phyloP scores from a whole-genome alignment of 2,888 invertebrate species.

The Auanema sp. region DNA sequence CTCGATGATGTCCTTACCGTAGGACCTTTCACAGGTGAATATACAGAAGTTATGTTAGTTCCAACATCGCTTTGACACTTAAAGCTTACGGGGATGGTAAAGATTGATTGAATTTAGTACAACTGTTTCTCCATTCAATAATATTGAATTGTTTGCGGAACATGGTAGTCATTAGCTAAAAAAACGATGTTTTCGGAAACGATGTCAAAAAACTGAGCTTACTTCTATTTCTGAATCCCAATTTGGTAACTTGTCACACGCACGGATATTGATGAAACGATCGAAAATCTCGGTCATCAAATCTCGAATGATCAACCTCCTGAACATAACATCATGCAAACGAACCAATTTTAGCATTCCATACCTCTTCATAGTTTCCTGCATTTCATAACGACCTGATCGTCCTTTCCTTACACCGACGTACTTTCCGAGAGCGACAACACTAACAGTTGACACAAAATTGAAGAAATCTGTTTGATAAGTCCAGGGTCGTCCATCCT shows the following conservation, averaged over 20 bases:
- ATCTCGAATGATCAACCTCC: constrained; percentile 66
- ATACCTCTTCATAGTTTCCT: constrained; percentile 52
- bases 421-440: constrained; percentile 83
- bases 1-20: no score
- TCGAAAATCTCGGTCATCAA: constrained; percentile 81
- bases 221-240: constrained; percentile 65
- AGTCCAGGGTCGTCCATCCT: constrained; percentile 82
- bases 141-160: constrained; percentile 13
- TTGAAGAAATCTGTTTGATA: constrained; percentile 84
- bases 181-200: neutral
- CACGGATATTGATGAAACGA: constrained; percentile 79
- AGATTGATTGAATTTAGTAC: no score
- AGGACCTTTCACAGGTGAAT: no score
- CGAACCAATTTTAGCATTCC: neutral
- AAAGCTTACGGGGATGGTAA: no score
- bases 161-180: constrained; percentile 4
- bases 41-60: no score
- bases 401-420: constrained; percentile 71
- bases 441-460: constrained; percentile 83
- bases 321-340: constrained; percentile 16
- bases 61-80: no score
- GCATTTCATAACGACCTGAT: constrained; percentile 42
- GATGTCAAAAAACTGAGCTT: neutral
- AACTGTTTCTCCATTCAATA: constrained; percentile 9
- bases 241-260: constrained; percentile 78